Conservation (phyloP, 2,888 invertebrate genomes). For the Petrophora chlorosata region DNA sequence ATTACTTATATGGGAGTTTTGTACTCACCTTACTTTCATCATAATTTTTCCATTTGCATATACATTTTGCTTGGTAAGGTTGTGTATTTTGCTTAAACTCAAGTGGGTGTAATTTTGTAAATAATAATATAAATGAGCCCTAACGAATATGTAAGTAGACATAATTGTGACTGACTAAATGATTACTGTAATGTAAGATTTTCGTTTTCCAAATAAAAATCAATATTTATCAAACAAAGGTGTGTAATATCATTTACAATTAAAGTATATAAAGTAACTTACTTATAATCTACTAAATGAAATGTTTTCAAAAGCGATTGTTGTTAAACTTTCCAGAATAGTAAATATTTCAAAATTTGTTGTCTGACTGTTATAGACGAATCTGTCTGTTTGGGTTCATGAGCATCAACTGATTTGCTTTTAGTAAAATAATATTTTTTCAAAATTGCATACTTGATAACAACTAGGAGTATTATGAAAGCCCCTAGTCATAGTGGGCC, state of each 20-base stretch:
- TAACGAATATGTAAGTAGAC: slow-evolving; percentile 38
- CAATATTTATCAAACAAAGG: slow-evolving; percentile 28
- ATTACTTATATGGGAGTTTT: slow-evolving; percentile 2
- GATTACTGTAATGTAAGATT: slow-evolving; percentile 59
- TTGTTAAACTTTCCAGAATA: slow-evolving; percentile 14
- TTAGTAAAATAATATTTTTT: slow-evolving; percentile 54
- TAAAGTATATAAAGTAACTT: slow-evolving; percentile 4
- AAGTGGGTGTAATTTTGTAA: slow-evolving; percentile 15
- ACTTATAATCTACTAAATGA: slow-evolving; percentile 7
- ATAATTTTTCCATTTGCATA: background rate
- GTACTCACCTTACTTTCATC: background rate
- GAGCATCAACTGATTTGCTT: slow-evolving; percentile 17
- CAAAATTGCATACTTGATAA: slow-evolving; percentile 61
- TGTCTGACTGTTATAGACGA: slow-evolving; percentile 2
- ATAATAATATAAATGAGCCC: slow-evolving; percentile 19
- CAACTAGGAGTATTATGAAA: slow-evolving; percentile 50
- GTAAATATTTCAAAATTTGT: slow-evolving; percentile 10
- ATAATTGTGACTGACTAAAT: slow-evolving; percentile 64
- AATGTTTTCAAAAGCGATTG: background rate
- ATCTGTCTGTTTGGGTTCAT: background rate
- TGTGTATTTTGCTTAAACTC: background rate
- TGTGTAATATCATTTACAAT: slow-evolving; percentile 32
- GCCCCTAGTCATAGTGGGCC: slow-evolving; percentile 75
- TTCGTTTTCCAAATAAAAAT: slow-evolving; percentile 42
- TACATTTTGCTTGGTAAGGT: background rate